A percentile compares a stretch with the other conserved stretches of the same genome.
phyloP scores from a whole-genome alignment of 1,140 invertebrate genomes.

The Drosophila hydei region DNA sequence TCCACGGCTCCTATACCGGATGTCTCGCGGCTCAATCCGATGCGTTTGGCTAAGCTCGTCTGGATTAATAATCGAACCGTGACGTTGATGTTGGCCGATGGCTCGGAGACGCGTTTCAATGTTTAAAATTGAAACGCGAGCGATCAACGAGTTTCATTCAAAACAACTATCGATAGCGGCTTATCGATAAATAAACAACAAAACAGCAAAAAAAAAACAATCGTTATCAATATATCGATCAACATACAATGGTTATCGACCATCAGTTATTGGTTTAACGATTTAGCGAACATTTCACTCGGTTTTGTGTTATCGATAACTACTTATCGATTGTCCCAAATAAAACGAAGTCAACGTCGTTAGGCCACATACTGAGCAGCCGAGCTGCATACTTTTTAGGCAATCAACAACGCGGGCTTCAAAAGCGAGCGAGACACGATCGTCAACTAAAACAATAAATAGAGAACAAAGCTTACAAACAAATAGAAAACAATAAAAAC shows the following conservation, averaged over 20 bases:
- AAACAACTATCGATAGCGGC: not conserved
- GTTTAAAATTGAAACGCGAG: conserved; percentile 85
- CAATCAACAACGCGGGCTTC: conserved; percentile 66
- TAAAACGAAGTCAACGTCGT: conserved; percentile 35
- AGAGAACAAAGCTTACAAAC: conserved; percentile 48
- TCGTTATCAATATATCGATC: conserved; percentile 3
- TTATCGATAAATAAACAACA: conserved; percentile 3
- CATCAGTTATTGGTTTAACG: not conserved
- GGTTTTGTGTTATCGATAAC: conserved; percentile 9
- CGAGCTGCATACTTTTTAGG: conserved; percentile 59
- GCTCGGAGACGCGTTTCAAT: conserved; percentile 95
- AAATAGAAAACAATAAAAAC: conserved; percentile 11
- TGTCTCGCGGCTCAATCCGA: conserved; percentile 92
- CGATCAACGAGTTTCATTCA: conserved; percentile 11
- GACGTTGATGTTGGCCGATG: conserved; percentile 95
- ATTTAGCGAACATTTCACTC: conserved; percentile 3
- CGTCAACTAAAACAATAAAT: conserved; percentile 44
- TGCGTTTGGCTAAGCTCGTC: conserved; percentile 93
- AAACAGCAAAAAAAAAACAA: not conserved
- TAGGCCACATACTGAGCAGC: conserved; percentile 53
- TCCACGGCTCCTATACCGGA: conserved; percentile 96
- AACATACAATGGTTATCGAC: not conserved
- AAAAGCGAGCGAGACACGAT: conserved; percentile 54
- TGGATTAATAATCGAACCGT: conserved; percentile 97
- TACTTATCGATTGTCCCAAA: not conserved